These are phyloP conservation scores for Cephus sareptanus DNA, from an alignment of 2,888 invertebrate genomes.

Conservation along the genomic window DNA sequence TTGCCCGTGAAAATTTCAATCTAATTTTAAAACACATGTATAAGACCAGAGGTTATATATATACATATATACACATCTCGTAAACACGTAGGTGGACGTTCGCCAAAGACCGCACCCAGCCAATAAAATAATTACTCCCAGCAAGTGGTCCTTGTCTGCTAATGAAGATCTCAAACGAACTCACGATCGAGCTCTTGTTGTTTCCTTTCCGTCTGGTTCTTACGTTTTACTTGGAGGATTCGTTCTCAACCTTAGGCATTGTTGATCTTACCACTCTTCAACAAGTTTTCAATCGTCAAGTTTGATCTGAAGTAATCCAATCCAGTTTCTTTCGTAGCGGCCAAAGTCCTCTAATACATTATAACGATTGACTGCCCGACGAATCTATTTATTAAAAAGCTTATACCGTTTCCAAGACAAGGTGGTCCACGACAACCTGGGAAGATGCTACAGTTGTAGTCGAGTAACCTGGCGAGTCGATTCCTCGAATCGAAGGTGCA, in stretches of 20 bases:
- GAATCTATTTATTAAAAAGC: not conserved
- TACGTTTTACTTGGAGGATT: not conserved
- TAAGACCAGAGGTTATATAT: too few species aligned
- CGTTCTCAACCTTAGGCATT: not conserved
- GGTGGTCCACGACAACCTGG: not conserved
- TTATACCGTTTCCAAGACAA: not conserved
- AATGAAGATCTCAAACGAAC: slow-evolving; percentile 44
- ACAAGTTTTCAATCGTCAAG: not conserved
- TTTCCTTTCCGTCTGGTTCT: not conserved
- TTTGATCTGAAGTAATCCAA: not conserved
- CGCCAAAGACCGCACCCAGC: not conserved
- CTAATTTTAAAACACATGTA: not conserved
- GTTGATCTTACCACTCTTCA: not conserved
- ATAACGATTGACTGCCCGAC: not conserved
- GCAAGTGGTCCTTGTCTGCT: slow-evolving; percentile 32
- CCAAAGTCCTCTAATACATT: not conserved
- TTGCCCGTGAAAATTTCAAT: not conserved
- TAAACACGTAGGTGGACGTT: not conserved
- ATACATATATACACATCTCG: not conserved
- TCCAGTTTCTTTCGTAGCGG: not conserved
- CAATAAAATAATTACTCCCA: slow-evolving; percentile 34
- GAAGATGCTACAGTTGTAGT: not conserved
- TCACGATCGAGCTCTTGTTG: slow-evolving; percentile 3
- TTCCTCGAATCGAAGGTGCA: not conserved
- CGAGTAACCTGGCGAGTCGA: not conserved